A percentile compares a stretch with the other conserved stretches of the same genome.
Conservation (phyloP, 2,113 vertebrate species). For the Struthidea cinerea region DNA sequence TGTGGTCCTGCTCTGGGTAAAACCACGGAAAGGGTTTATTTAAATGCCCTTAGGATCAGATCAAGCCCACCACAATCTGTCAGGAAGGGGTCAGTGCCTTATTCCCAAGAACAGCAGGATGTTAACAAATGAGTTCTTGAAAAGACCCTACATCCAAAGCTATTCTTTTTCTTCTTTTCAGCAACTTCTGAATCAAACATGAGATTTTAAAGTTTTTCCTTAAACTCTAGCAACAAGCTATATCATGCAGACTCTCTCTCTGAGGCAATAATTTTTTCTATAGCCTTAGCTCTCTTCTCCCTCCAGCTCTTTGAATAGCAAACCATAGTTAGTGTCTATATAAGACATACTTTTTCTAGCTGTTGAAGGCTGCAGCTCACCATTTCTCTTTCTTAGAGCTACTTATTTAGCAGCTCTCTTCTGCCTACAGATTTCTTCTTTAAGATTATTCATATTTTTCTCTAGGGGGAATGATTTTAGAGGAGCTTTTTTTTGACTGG, state of each 20-base stretch:
- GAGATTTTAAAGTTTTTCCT: background rate
- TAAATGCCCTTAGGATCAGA: background rate
- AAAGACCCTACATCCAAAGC: background rate
- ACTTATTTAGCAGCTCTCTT: conserved; percentile 24
- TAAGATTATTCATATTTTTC: conserved; percentile 21
- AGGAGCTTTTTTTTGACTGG: background rate
- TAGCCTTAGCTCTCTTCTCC: background rate
- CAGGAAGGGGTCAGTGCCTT: background rate
- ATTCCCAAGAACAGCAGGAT: background rate
- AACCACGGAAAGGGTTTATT: background rate
- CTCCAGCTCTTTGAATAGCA: conserved; percentile 1
- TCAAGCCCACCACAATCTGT: background rate
- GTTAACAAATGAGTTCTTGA: background rate
- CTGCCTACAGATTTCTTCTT: conserved; percentile 27
- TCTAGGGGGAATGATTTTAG: conserved; percentile 3
- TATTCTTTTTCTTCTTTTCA: background rate
- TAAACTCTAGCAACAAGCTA: background rate
- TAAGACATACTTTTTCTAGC: background rate
- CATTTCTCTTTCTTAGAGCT: background rate
- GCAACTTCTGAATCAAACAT: background rate
- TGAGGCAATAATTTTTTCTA: background rate
- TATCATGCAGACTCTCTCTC: background rate
- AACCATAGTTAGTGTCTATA: background rate
- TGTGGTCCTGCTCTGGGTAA: background rate
- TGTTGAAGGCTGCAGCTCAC: conserved; percentile 5